A percentile compares a stretch with the other conserved stretches of the same genome.
Evolutionary conservation across 2,888 invertebrate genomes (phyloP).

Genomic region (Deilephila porcellus): DNA sequence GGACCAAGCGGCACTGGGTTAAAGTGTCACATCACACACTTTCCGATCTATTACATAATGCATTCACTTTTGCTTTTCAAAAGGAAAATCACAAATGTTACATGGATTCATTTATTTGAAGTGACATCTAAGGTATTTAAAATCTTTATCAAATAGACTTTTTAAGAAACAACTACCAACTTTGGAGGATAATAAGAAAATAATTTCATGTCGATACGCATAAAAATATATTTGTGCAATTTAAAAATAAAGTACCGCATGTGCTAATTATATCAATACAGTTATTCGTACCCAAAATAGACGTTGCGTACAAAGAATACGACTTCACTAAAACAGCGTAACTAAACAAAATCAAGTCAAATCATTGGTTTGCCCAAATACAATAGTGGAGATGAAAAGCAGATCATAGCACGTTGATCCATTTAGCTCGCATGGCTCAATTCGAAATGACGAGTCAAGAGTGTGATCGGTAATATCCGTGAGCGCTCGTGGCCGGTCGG

Average conservation of each 20-base stretch:
- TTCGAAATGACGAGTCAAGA: constrained; percentile 58
- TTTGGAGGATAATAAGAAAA: too few species aligned
- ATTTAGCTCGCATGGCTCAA: background rate
- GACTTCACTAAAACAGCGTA: background rate
- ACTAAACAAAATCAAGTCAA: background rate
- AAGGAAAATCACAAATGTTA: constrained; percentile 48
- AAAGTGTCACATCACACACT: constrained; percentile 72
- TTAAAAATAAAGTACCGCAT: too few species aligned
- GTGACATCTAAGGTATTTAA: background rate
- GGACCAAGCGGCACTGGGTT: constrained; percentile 71
- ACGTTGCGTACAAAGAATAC: too few species aligned
- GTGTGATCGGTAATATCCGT: constrained; percentile 65
- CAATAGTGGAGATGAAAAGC: background rate
- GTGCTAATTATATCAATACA: too few species aligned
- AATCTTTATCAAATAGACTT: background rate
- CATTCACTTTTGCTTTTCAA: constrained; percentile 60
- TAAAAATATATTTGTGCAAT: too few species aligned
- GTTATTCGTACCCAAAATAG: too few species aligned
- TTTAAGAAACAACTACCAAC: too few species aligned
- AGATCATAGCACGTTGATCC: constrained; percentile 5
- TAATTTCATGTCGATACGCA: too few species aligned
- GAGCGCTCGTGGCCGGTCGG: constrained; percentile 60
- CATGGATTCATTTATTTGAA: constrained; percentile 4
- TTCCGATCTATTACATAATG: constrained; percentile 68
- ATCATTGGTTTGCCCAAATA: background rate